Conservation (phyloP, 2,888 invertebrate genomes). For the Andrena trimmerana region DNA sequence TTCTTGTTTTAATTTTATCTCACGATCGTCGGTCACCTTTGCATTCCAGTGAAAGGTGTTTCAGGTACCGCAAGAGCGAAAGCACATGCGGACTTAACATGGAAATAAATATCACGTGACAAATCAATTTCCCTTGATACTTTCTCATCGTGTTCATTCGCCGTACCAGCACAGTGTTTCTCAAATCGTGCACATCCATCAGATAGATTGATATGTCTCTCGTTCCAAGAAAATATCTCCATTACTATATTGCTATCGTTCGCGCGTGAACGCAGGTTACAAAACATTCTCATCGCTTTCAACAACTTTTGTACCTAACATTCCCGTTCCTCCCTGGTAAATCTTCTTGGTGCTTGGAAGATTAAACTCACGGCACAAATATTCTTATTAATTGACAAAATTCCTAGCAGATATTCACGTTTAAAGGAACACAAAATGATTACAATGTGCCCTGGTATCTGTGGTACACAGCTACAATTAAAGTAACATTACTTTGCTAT, state of each 20-base stretch:
- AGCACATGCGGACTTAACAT: slow-evolving; percentile 51
- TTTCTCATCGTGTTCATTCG: slow-evolving; percentile 4
- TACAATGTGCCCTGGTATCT: slow-evolving; percentile 17
- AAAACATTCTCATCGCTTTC: neutral
- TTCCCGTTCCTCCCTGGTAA: neutral
- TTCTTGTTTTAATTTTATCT: slow-evolving; percentile 18
- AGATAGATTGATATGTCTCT: slow-evolving; percentile 40
- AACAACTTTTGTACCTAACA: neutral
- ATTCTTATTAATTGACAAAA: slow-evolving; percentile 69
- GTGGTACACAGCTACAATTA: slow-evolving; percentile 20
- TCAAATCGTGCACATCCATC: slow-evolving; percentile 65
- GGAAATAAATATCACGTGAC: slow-evolving; percentile 66
- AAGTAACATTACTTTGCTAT: slow-evolving; percentile 10
- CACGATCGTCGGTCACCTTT: slow-evolving; percentile 56
- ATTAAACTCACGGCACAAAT: slow-evolving; percentile 48
- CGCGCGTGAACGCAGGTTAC: slow-evolving; percentile 53
- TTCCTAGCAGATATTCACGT: slow-evolving; percentile 38
- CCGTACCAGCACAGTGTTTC: slow-evolving; percentile 76
- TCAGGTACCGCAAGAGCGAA: slow-evolving; percentile 55
- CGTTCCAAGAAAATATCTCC: slow-evolving; percentile 52
- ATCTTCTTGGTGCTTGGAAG: slow-evolving; percentile 1
- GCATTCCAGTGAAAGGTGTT: slow-evolving; percentile 36
- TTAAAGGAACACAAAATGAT: slow-evolving; percentile 35
- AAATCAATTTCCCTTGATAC: slow-evolving; percentile 44
- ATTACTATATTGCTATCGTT: slow-evolving; percentile 72